Percentiles rank a stretch among this genome's conserved stretches.
Conservation (phyloP, 2,888 invertebrate species). For the Oeneis ivallda region DNA sequence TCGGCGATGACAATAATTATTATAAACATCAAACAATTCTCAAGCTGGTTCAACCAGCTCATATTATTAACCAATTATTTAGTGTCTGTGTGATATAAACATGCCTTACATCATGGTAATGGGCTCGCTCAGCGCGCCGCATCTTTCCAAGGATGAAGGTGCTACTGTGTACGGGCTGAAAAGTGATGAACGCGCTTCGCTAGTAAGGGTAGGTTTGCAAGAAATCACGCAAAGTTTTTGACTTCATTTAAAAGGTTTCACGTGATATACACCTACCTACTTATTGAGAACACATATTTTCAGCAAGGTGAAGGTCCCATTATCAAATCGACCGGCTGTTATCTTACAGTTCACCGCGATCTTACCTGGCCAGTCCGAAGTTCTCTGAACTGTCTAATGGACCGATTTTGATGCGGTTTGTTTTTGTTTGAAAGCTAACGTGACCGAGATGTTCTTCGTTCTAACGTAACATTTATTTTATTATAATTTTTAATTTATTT, state of each 20-base stretch:
- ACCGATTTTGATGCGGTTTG: too few species aligned
- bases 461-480: too few species aligned
- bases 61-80: neutral
- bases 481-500: too few species aligned
- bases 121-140: slow-evolving; percentile 71
- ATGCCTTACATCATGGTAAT: slow-evolving; percentile 80
- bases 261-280: neutral
- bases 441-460: too few species aligned
- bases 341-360: too few species aligned
- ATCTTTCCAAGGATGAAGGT: slow-evolving; percentile 74
- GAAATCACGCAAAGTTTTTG: too few species aligned
- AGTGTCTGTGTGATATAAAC: slow-evolving; percentile 28
- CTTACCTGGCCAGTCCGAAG: too few species aligned
- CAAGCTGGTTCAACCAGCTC: slow-evolving; percentile 16
- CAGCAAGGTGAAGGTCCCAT: too few species aligned
- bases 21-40: slow-evolving; percentile 9
- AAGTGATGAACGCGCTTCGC: slow-evolving; percentile 65
- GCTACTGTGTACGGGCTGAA: slow-evolving; percentile 75
- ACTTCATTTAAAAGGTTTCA: too few species aligned
- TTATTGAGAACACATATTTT: neutral
- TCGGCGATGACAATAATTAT: slow-evolving; percentile 25
- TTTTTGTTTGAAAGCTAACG: too few species aligned
- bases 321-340: too few species aligned
- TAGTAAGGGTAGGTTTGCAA: slow-evolving; percentile 49
- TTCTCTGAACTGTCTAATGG: too few species aligned